Evolutionary conservation across 2,113 vertebrate genomes (phyloP), one percentile per base, ranked within the genome.

Genomic region (Clarias gariepinus): DNA sequence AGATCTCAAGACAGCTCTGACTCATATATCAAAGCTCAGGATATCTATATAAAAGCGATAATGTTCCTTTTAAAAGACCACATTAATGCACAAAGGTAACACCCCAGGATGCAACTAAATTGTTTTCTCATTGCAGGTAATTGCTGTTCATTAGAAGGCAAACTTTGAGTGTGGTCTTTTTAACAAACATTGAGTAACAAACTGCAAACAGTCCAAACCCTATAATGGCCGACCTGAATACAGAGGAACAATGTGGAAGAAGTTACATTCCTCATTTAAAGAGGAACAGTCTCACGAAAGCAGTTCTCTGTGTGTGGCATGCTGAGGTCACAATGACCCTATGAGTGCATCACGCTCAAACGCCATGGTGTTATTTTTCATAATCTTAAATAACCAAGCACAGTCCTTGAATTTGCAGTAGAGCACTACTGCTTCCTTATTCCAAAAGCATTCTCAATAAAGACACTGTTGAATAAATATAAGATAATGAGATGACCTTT

Each of bases 401-500:
- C 80, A 77, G 88, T 85, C 83, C 73, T 63, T 57, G 80, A 83
- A 85, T 90, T 78, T 85, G 85, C 64, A 84, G 61, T 66, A 83
- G 85, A 88, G 74, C 69, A 88, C 84, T 90, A 90, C 61, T 86
- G 82, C 90, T 90, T 87, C 86, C 79, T 89, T 63, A 81, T 80
- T 77, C 87, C 69, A 82, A 89, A 88, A 83, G 87, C 84, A 68
- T 90, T 92, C 90, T 92, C 93, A 94, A 93, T 92, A 93, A 91
- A 92, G 81, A 88, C 90, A 90, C 88, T 76, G 89, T 76, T 93
- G 93, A 94, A 95, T 94, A 94, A 94, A 94, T 92, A 93, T 91
- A 89, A 92, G 90, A 87, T 88, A 91, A 93, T 92, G 90, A 87
- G 87, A 88, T 93, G 94, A 94, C 94, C 95, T 95, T 95, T 93